Evolutionary conservation across 2,797 vertebrate species (phyloP).

Genomic region (Arremon aurantiirostris): DNA sequence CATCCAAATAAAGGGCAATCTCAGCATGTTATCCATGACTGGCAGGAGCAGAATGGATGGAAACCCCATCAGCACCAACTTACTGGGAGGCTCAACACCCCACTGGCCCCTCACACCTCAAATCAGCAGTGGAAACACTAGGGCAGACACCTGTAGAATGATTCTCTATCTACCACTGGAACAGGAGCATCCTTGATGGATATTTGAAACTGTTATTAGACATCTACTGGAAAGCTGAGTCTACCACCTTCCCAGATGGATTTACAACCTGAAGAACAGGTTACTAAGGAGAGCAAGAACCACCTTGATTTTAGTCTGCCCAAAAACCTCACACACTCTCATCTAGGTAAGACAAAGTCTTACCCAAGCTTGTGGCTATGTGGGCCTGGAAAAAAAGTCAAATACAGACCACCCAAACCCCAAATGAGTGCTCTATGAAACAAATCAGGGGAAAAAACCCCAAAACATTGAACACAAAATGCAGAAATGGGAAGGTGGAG

Average conservation of each 20-base stretch:
- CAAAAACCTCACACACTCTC: background rate
- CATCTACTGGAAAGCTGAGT: background rate
- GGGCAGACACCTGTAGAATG: accelerated
- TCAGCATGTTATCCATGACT: accelerated
- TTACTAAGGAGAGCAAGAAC: background rate
- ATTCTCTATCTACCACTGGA: background rate
- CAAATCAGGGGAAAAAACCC: background rate
- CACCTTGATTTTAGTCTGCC: background rate
- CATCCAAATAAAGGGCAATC: background rate
- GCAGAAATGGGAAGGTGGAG: background rate
- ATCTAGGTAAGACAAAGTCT: background rate
- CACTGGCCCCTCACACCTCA: background rate
- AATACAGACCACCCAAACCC: background rate
- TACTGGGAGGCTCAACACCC: background rate
- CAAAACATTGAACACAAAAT: background rate
- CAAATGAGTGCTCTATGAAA: background rate
- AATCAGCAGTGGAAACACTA: background rate
- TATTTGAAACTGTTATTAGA: background rate
- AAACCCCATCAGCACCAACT: background rate
- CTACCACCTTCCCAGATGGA: background rate
- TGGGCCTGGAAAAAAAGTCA: background rate
- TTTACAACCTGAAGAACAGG: background rate
- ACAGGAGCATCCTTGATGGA: background rate
- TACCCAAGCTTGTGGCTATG: background rate
- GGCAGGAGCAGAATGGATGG: accelerated